A percentile compares a stretch with the other conserved stretches of the same genome.
phyloP scores from a whole-genome alignment of 1,140 invertebrate species.

The Panagrolaimus sp. region DNA sequence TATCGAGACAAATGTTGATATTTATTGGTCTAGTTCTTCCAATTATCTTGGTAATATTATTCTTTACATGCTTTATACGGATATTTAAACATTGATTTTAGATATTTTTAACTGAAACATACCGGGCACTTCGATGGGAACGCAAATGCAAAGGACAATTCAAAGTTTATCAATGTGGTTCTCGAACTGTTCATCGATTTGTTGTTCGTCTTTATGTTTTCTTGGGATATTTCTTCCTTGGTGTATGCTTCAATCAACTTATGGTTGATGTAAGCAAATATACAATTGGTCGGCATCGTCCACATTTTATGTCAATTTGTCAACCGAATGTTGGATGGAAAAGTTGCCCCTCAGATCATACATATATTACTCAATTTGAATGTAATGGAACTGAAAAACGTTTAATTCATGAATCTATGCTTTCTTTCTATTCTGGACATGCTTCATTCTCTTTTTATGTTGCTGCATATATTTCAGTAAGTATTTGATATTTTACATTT shows the following conservation, averaged over 20 bases:
- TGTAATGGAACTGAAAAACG: constrained; percentile 59
- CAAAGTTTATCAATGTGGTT: constrained; percentile 47
- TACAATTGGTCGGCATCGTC: constrained; percentile 78
- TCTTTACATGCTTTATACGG: constrained; percentile 23
- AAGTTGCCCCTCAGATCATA: constrained; percentile 43
- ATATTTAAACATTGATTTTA: constrained; percentile 24
- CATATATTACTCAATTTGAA: constrained; percentile 61
- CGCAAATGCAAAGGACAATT: constrained; percentile 42
- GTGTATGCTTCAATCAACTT: constrained; percentile 58
- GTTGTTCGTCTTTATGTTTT: constrained; percentile 56
- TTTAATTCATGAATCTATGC: constrained; percentile 47
- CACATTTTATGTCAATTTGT: constrained; percentile 76
- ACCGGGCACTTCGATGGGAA: constrained; percentile 53
- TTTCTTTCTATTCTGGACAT: constrained; percentile 58
- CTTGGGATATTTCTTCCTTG: constrained; percentile 58
- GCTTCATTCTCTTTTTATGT: constrained; percentile 57
- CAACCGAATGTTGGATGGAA: constrained; percentile 60
- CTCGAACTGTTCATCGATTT: constrained; percentile 47
- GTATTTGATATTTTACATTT: no score
- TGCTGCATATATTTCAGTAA: constrained; percentile 33
- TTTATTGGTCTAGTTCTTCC: constrained; percentile 55
- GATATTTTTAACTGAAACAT: constrained; percentile 52
- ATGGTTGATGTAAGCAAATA: constrained; percentile 71
- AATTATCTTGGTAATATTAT: constrained; percentile 36
- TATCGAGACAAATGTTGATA: constrained; percentile 70